phyloP scores from a whole-genome alignment of 2,113 vertebrate species.

The Carettochelys insculpta region DNA sequence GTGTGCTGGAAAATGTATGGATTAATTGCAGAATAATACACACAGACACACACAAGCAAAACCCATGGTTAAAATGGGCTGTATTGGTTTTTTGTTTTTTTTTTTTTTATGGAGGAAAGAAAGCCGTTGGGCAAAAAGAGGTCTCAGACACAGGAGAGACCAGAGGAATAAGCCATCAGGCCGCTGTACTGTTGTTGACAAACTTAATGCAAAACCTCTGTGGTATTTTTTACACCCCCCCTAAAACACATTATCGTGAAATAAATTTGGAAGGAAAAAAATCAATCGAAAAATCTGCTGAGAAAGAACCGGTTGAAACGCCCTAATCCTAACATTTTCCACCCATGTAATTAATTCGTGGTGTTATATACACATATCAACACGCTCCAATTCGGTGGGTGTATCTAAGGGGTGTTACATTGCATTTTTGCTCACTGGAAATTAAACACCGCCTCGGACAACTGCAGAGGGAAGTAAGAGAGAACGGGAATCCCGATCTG shows the following conservation, averaged over 20 bases:
- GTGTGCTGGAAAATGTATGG: neutral
- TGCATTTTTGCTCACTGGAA: slow-evolving; percentile 69
- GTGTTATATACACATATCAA: neutral
- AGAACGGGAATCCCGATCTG: slow-evolving; percentile 90
- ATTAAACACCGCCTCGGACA: slow-evolving; percentile 79
- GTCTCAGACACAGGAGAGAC: neutral
- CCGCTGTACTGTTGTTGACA: neutral
- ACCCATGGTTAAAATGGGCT: neutral
- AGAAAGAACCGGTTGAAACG: slow-evolving; percentile 33
- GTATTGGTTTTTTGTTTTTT: neutral
- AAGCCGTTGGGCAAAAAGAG: neutral
- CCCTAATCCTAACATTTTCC: slow-evolving; percentile 51
- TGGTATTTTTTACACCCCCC: neutral
- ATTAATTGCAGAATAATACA: neutral
- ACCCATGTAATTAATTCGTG: neutral
- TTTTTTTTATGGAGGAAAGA: neutral
- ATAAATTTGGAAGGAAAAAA: neutral
- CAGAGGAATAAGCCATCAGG: neutral
- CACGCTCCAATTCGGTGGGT: neutral
- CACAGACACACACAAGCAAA: neutral
- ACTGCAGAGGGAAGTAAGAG: slow-evolving; percentile 86
- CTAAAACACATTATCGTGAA: neutral
- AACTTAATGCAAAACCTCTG: neutral
- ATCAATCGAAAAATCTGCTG: neutral
- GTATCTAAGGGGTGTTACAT: neutral